Percentiles rank a stretch among this genome's conserved stretches.
Evolutionary conservation across 2,797 vertebrate genomes (phyloP).

Genomic region (Falco biarmicus): DNA sequence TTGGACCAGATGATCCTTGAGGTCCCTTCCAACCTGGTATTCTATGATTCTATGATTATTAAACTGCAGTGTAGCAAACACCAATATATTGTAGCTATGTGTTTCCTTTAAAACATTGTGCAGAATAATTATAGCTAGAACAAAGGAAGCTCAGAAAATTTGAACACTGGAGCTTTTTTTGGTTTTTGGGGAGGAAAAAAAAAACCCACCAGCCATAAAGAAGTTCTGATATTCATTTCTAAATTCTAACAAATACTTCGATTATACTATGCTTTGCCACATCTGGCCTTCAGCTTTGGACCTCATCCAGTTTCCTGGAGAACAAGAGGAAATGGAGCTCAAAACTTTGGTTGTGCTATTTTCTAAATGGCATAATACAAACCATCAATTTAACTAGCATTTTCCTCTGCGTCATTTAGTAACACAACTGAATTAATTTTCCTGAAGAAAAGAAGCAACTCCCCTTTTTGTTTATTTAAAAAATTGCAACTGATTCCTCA

Average conservation of each 20-base stretch:
- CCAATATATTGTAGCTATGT: not conserved
- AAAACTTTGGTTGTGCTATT: conserved; percentile 18
- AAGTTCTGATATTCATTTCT: not conserved
- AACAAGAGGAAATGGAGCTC: not conserved
- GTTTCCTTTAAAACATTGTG: conserved; percentile 1
- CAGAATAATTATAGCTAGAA: not conserved
- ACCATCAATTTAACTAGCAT: not conserved
- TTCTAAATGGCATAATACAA: not conserved
- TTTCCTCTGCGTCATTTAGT: conserved; percentile 59
- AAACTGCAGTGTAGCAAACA: not conserved
- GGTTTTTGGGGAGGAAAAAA: not conserved
- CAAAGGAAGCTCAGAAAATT: conserved; percentile 17
- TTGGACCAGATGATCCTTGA: not conserved
- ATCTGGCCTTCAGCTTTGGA: not conserved
- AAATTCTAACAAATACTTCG: not conserved
- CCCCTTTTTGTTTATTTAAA: not conserved
- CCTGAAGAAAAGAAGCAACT: conserved; percentile 5
- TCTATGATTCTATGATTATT: not conserved
- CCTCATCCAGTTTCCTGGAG: conserved; percentile 4
- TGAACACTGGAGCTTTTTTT: not conserved
- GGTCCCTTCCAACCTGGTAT: not conserved
- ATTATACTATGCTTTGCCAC: not conserved
- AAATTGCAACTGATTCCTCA: not conserved
- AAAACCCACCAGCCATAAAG: not conserved
- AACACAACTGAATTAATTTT: not conserved